Percentiles rank a stretch among this genome's conserved stretches.
Conservation (phyloP, 1,140 invertebrate genomes). For the Microplitis demolitor region DNA sequence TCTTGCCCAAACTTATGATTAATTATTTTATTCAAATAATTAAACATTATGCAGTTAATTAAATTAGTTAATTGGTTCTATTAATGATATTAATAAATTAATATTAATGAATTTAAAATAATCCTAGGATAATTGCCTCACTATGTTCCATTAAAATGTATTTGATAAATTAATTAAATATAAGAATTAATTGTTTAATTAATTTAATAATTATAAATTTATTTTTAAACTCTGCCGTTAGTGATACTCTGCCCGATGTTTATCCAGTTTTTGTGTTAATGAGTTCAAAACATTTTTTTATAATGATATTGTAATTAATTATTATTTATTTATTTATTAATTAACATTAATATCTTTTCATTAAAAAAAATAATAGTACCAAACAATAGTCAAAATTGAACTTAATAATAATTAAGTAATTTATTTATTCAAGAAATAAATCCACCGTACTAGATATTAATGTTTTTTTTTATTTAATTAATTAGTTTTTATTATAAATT, state of each 20-base stretch:
- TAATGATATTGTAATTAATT: background rate
- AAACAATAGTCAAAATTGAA: background rate
- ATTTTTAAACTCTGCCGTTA: conserved; percentile 46
- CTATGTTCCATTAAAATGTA: conserved; percentile 36
- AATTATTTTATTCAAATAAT: no score
- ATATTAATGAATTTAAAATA: background rate
- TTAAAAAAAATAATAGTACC: background rate
- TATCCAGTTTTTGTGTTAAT: conserved; percentile 49
- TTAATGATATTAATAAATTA: no score
- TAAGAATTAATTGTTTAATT: background rate
- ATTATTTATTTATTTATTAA: background rate
- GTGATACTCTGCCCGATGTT: conserved; percentile 53
- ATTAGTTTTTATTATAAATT: no score
- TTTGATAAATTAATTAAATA: no score
- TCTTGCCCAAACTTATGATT: no score
- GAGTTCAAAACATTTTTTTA: conserved; percentile 24
- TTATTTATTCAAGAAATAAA: background rate
- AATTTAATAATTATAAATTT: conserved; percentile 1
- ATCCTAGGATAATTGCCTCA: conserved; percentile 55
- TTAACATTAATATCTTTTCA: background rate
- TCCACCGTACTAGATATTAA: background rate
- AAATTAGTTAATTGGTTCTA: no score
- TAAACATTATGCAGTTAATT: no score
- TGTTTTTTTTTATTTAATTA: no score
- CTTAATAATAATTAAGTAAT: background rate